phyloP scores from a whole-genome alignment of 1,140 invertebrate genomes.

The Ladona fulva region DNA sequence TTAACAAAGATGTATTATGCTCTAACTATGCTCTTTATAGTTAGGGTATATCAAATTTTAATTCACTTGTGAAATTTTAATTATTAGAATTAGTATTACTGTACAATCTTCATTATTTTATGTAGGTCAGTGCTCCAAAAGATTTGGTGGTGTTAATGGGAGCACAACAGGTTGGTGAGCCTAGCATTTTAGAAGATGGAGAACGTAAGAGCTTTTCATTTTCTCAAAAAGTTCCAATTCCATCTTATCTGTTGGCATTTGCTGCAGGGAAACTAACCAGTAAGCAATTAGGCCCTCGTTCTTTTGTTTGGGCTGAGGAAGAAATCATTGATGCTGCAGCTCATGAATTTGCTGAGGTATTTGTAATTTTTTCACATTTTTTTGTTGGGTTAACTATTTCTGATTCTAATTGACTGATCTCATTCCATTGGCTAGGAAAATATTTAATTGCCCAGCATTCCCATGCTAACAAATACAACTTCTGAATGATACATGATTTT shows the following conservation, averaged over 20 bases:
- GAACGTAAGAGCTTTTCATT: conserved; percentile 17
- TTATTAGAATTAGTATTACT: no score
- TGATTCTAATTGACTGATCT: no score
- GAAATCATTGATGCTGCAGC: conserved; percentile 74
- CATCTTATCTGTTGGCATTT: conserved; percentile 74
- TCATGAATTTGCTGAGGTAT: conserved; percentile 73
- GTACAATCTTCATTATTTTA: conserved; percentile 21
- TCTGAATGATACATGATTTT: no score
- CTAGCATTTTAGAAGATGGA: conserved; percentile 31
- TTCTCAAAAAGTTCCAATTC: conserved; percentile 62
- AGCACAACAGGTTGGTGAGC: conserved; percentile 52
- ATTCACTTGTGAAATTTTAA: no score
- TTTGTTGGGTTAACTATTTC: no score
- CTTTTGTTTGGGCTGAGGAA: conserved; percentile 81
- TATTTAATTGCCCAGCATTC: no score
- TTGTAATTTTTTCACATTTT: not conserved
- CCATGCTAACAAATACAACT: no score
- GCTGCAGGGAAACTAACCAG: conserved; percentile 75
- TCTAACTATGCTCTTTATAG: no score
- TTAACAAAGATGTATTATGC: no score
- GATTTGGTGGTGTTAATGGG: conserved; percentile 84
- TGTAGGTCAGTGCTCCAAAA: conserved; percentile 58
- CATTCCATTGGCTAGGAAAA: no score
- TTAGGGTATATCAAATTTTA: no score
- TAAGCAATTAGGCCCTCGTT: conserved; percentile 64